Base-by-base conservation (phyloP, 2,888 invertebrate genomes). In the Prosapia bicincta region DNA sequence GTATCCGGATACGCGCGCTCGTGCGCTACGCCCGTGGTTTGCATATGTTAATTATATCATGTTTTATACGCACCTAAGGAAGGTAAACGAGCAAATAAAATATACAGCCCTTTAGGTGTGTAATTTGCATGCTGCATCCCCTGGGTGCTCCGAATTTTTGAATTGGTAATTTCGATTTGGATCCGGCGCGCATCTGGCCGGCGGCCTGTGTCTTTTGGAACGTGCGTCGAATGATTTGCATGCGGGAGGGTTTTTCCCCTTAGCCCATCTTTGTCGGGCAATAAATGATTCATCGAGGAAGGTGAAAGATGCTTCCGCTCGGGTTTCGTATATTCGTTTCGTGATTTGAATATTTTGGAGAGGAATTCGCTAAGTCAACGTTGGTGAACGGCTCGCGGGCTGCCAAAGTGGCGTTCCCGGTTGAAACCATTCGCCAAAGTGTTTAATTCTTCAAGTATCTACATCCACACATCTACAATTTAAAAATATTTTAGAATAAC, bases 91-190 rank as follows among this genome's bases (percentile, higher is more conserved):
- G 73, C 1, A 38, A 66, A 38, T 73, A 15, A 68, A 73, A 73
- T 66, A 65, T 66, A 66, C 73, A 68, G n/a, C 74, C 74, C 69
- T 69, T 28, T 23, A 30, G 69, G 20, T 20, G 38, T 54, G 10
- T 26, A 13, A 74, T 74, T 74, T 74, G 69, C 74, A 74, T 74
- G 28, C 24, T 25, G 68, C 69, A 54, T 69, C 30, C 69, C 65
- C 23, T 30, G 28, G 43, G 69, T 74, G 74, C 69, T 74, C 74
- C 74, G 69, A 74, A n/a, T 74, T 74, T 74, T 74, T 74, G 74
- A 74, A 74, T 74, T 74, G 74, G 74, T 74, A 74, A 74, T 74
- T 54, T 54, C 54, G 54, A 54, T 54, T 20, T 13, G 38, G 38
- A 13, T 38, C 38, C 38, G 15, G 38, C 38, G 2, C 2, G 38